A percentile compares a stretch with the other conserved stretches of the same genome.
Evolutionary conservation across 1,140 invertebrate species (phyloP).

Genomic region (Cyrtorhinus lividipennis): DNA sequence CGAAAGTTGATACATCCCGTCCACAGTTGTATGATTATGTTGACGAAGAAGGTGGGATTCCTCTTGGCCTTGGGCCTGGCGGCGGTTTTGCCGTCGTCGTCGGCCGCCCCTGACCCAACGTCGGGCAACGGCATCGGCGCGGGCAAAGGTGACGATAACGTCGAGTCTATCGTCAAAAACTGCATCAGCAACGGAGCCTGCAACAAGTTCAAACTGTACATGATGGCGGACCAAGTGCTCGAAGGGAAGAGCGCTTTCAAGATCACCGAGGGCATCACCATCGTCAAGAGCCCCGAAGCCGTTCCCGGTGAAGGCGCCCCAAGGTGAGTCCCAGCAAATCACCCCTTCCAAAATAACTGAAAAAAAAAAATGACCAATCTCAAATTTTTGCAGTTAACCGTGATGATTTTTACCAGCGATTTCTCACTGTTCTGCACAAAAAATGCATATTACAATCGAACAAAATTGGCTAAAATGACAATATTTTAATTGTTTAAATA

Average conservation of each 20-base stretch:
- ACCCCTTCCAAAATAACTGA: conserved; percentile 29
- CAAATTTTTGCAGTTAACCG: background rate
- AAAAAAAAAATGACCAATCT: too few relatives aligned
- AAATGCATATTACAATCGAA: background rate
- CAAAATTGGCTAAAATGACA: background rate
- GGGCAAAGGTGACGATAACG: conserved; percentile 42
- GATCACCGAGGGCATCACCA: conserved; percentile 61
- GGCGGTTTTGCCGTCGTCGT: background rate
- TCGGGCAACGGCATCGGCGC: background rate
- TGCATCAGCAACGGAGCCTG: conserved; percentile 67
- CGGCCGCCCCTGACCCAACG: background rate
- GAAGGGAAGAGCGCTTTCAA: conserved; percentile 59
- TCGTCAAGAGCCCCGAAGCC: conserved; percentile 53
- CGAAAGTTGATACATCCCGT: background rate
- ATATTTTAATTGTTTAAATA: too few relatives aligned
- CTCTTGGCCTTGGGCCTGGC: background rate
- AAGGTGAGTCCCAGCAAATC: conserved; percentile 17
- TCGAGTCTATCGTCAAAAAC: conserved; percentile 57
- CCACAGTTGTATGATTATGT: background rate
- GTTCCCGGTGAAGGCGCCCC: conserved; percentile 49
- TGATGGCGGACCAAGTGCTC: conserved; percentile 65
- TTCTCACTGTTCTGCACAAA: background rate
- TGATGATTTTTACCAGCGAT: background rate
- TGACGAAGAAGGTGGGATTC: background rate
- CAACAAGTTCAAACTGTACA: conserved; percentile 69